Evolutionary conservation across 2,888 invertebrate species (phyloP).

Genomic region (Napeogenes sylphis): DNA sequence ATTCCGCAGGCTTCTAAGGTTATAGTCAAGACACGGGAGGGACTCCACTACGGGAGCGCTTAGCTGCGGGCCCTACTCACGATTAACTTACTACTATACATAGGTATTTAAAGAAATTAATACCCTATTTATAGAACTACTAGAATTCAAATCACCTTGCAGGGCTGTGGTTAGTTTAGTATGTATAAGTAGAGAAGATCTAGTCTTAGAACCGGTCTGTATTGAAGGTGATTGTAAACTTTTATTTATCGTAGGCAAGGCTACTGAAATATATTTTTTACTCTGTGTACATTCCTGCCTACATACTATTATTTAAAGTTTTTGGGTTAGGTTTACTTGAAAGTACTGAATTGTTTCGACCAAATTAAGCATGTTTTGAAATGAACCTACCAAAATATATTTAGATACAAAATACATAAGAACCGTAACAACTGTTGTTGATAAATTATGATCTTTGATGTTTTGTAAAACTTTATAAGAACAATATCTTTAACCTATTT

Average conservation of each 20-base stretch:
- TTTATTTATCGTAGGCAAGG: slow-evolving; percentile 32
- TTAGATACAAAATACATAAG: too few relatives aligned
- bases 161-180: slow-evolving; percentile 10
- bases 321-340: too few relatives aligned
- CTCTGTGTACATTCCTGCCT: too few relatives aligned
- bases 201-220: slow-evolving; percentile 57
- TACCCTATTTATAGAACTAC: slow-evolving; percentile 28
- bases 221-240: slow-evolving; percentile 45
- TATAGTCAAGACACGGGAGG: slow-evolving; percentile 30
- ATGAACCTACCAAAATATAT: too few relatives aligned
- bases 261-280: background rate
- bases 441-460: too few relatives aligned
- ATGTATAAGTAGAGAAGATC: slow-evolving; percentile 57
- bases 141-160: slow-evolving; percentile 21
- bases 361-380: too few relatives aligned
- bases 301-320: background rate
- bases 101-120: slow-evolving; percentile 39
- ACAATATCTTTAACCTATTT: too few relatives aligned
- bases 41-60: slow-evolving; percentile 68
- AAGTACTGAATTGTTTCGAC: too few relatives aligned
- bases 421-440: too few relatives aligned
- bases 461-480: too few relatives aligned
- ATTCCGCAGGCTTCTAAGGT: background rate
- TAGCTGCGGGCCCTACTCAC: slow-evolving; percentile 67
- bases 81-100: slow-evolving; percentile 55